A percentile compares a stretch with the other conserved stretches of the same genome.
phyloP scores from a whole-genome alignment of 2,888 invertebrate species.

The Deroplatys truncata region DNA sequence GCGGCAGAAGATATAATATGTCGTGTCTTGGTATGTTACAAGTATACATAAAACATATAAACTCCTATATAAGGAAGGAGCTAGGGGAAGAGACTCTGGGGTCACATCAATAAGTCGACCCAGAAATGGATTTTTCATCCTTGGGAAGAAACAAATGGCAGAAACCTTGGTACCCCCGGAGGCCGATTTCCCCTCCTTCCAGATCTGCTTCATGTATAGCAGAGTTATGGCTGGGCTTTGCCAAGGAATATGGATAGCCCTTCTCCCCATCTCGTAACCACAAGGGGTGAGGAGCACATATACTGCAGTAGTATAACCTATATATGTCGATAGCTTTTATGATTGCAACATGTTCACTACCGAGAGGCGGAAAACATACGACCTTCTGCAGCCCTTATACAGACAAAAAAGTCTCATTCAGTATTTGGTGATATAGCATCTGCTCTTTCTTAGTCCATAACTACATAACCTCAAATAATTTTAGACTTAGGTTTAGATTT shows the following conservation, averaged over 20 bases:
- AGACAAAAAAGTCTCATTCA: not conserved
- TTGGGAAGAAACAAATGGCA: conserved; percentile 30
- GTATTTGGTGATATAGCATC: too few species aligned
- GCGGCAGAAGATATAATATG: conserved; percentile 8
- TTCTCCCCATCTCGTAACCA: not conserved
- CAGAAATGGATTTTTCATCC: conserved; percentile 52
- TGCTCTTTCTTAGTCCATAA: too few species aligned
- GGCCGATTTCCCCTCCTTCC: conserved; percentile 24
- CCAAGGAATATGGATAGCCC: conserved; percentile 25
- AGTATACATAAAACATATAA: not conserved
- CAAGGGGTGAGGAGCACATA: not conserved
- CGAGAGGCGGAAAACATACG: conserved; percentile 7
- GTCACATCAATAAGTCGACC: conserved; percentile 49
- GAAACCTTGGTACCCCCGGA: conserved; percentile 18
- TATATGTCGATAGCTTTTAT: conserved; percentile 29
- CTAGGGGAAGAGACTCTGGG: conserved; percentile 34
- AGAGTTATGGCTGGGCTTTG: conserved; percentile 29
- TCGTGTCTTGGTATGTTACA: not conserved
- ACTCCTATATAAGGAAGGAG: not conserved
- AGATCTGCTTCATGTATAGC: conserved; percentile 25
- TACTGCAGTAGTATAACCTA: not conserved
- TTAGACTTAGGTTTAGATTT: too few species aligned
- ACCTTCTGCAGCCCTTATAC: not conserved
- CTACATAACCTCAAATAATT: too few species aligned
- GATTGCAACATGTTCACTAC: not conserved